Evolutionary conservation across 2,797 vertebrate species (phyloP), one percentile per base, ranked within the genome.

Genomic region (Leptatherina wallacei): DNA sequence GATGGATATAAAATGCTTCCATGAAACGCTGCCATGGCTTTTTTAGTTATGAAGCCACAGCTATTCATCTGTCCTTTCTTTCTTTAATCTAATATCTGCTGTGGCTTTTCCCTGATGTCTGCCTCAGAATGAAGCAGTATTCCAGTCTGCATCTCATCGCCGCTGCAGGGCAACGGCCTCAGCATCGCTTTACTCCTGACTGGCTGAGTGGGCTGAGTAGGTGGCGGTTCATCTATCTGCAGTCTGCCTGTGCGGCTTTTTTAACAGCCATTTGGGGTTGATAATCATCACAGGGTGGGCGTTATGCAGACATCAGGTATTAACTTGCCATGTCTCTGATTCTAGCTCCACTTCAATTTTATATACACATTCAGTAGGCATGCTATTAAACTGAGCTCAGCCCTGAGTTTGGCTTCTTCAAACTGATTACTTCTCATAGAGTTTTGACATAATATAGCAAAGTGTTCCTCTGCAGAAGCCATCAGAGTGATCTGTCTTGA

Each of bases 181-280:
- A 64, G 71, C 71, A 61, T 72, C 20, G 42, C 61, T 65, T 65
- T 40, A 29, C 69, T 80, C 60, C 63, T 62, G 69, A 56, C 38
- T 59, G 69, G 47, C 63, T 82, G 69, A 78, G 71, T 77, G 77
- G 67, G 73, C 59, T 65, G 65, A 70, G 73, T 79, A 74, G 77
- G 78, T 69, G 73, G 73, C 36, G 64, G 71, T 77, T 72, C 56
- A 72, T 82, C 73, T 76, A 36, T 80, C 78, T 69, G 59, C 71
- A 55, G 77, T 57, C 59, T 54, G 63, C 61, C 73, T 78, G 40
- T 2, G 16, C 14, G 52, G 22, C 64, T 58, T 38, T 72, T 20
- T 52, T 38, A 27, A 61, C 72, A 1, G 30, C 36, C 64, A 67
- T 57, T 64, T 33, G 0, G 66, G 55, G 32, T 30, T 61, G 60